Conservation (phyloP, 2,113 vertebrate genomes). For the Bombycilla garrulus region DNA sequence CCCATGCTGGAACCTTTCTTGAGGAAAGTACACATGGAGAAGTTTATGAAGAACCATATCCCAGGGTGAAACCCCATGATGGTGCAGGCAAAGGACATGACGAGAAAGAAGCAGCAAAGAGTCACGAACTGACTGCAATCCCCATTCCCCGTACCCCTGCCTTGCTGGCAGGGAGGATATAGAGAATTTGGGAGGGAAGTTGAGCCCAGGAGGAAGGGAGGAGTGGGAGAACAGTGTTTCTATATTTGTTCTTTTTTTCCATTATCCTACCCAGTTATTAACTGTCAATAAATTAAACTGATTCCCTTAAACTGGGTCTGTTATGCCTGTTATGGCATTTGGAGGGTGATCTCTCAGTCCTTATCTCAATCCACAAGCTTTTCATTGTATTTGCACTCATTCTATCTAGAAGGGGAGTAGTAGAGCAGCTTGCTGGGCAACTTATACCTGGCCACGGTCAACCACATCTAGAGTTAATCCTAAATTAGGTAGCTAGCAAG, state of each 20-base stretch:
- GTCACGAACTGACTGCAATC: neutral
- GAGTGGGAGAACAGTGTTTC: fast-evolving
- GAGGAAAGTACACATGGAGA: neutral
- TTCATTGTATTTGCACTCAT: neutral
- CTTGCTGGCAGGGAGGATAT: fast-evolving
- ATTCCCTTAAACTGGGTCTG: neutral
- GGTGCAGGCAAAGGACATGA: neutral
- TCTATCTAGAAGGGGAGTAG: neutral
- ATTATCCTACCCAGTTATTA: neutral
- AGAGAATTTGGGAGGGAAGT: neutral
- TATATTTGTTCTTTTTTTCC: neutral
- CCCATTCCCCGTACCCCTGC: neutral
- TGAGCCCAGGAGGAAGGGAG: neutral
- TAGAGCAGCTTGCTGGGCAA: neutral
- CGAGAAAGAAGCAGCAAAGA: neutral
- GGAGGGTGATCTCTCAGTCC: neutral
- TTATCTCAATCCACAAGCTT: neutral
- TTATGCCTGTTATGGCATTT: neutral
- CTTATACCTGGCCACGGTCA: neutral
- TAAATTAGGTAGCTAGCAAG: neutral
- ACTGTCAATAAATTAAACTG: neutral
- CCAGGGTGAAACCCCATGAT: neutral
- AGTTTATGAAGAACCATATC: neutral
- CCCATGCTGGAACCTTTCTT: neutral
- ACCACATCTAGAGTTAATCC: neutral